phyloP scores from a whole-genome alignment of 2,113 vertebrate genomes.

The Cyanistes caeruleus region DNA sequence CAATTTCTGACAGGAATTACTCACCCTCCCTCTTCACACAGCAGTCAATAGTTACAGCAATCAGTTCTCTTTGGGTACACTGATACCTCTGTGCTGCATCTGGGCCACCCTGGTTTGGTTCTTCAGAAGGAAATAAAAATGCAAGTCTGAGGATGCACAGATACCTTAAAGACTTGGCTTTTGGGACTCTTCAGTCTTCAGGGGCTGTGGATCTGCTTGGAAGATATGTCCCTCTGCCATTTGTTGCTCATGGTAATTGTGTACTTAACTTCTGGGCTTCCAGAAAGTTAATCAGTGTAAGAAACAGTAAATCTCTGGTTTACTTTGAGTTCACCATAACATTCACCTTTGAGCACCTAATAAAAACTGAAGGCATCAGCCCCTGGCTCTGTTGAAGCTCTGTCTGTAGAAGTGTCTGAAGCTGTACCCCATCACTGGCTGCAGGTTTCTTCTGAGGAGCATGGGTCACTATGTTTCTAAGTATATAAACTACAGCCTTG shows the following conservation, averaged over 20 bases:
- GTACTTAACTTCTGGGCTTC: not conserved
- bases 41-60: not conserved
- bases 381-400: accelerated
- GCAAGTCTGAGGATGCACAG: not conserved
- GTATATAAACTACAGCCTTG: not conserved
- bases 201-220: not conserved
- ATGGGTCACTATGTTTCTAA: not conserved
- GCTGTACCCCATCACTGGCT: accelerated
- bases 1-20: not conserved
- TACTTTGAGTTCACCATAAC: not conserved
- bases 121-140: not conserved
- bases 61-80: not conserved
- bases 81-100: not conserved
- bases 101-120: not conserved
- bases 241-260: not conserved
- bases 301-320: not conserved
- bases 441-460: not conserved
- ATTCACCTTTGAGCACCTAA: not conserved
- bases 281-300: not conserved
- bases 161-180: not conserved
- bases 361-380: not conserved
- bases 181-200: not conserved
- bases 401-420: not conserved
- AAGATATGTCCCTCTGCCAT: not conserved
- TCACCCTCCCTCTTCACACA: not conserved